Evolutionary conservation across 2,888 invertebrate genomes (phyloP), one percentile per base, ranked within the genome.

Genomic region (Syrista parreyssii): DNA sequence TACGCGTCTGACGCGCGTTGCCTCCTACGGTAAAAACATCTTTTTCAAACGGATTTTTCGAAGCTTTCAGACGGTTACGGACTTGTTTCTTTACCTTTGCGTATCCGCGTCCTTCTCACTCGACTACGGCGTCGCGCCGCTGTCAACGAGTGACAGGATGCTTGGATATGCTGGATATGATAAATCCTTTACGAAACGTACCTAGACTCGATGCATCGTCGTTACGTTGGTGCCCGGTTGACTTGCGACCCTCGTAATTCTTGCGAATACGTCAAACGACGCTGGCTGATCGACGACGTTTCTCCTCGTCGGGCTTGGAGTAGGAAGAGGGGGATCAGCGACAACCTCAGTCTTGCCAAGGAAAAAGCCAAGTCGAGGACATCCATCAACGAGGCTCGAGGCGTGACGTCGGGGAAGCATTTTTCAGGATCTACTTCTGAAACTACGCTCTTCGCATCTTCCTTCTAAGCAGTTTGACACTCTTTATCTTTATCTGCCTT

Each of bases 191-290:
- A 55, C 55, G 23, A 23, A 55, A 55, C 15, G 55, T 55, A 71
- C 12, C 71, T 12, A 71, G 31, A 32, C 30, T 71, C 11, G 30
- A 32, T 71, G 30, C 23, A 30, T 33, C 33, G 71, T 71, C 9
- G 15, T 33, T 71, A 55, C 55, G 55, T 55, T 23, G 23, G 71
- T 33, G 31, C 71, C 71, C 11, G 33, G 23, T 15, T 23, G 71
- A 33, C 71, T 71, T 31, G 23, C 71, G 71, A 23, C 9, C 23
- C 23, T 55, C 84, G 84, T 86, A 85, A 84, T 88, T 88, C 86
- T 83, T 81, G 79, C 81, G 73, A 75, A 78, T 75, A 75, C 75
- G 69, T 74, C 75, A 78, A 75, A 73, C 55, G 55, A 55, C 55
- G 2, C 11, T 11, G 32, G 71, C 31, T 33, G 71, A 71, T 32